Base-by-base conservation (phyloP, 2,113 vertebrate genomes). In the Lanius ludovicianus region DNA sequence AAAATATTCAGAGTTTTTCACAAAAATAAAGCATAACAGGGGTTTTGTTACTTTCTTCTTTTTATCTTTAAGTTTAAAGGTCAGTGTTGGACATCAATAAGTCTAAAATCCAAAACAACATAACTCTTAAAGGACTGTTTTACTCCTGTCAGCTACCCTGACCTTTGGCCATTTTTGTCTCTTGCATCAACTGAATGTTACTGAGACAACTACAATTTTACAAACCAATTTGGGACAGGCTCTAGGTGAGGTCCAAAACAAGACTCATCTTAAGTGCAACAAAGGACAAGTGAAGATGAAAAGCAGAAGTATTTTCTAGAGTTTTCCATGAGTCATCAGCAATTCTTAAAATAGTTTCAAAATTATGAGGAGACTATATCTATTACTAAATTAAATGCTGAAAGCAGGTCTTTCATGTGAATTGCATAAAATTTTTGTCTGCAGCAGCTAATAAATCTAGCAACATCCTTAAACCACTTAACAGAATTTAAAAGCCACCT, bases 391-490 rank as follows among this genome's bases (percentile, higher is more conserved):
- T 89, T 94, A 88, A 96, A 92, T 74, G 31, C 49, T 86, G 33
- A 28, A 57, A 33, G 27, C 24, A 91, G 33, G 62, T 90, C 50
- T 93, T 69, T 65, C 67, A 87, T 52, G 84, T 65, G 82, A 94
- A 64, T 22, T 78, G 35, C 39, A 47, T 13, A 39, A 22, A 52
- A 39, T 6, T 60, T 95, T 76, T 77, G 69, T 89, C 93, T 82
- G 50, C 52, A 84, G 89, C 68, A 95, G 70, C 39, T 93, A 85
- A 94, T 78, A 95, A 83, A 96, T 96, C 86, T 85, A 76, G 56
- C 50, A 70, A 39, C 6, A 8, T 76, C 53, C 60, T 77, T 84
- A 96, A 93, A 47, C 27, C 33, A 89, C 47, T 91, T 94, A 78
- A 77, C 3, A 50, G 82, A 76, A 44, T 80, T 90, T 31, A 69